Evolutionary conservation across 2,888 invertebrate genomes (phyloP), one percentile per base, ranked within the genome.

Genomic region (Lobophora halterata): DNA sequence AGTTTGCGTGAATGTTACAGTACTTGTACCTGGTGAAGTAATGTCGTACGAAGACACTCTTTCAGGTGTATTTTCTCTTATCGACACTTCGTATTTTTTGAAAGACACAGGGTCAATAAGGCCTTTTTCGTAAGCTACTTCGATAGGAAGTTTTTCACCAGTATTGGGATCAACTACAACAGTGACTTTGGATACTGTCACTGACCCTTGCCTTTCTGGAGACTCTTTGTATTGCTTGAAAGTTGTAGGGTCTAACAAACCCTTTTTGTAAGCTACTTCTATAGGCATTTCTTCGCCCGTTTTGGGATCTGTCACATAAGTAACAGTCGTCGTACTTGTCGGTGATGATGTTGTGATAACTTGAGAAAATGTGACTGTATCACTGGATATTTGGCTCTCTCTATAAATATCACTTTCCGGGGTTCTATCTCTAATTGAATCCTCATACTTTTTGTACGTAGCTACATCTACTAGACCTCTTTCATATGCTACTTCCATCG

Each of bases 401-500:
- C 62, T 55, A 26, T 52, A 56, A 6, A 52, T 30, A 10, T 65
- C 71, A 31, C 48, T 61, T 30, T 77, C 78, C 2, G 79, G 76
- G 4, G 81, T 67, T 42, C 55, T 72, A 30, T 79, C 79, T 36
- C 78, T 70, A 21, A 79, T 64, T 3, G 88, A 87, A 26, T 86
- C 83, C 52, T 89, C 88, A 46, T 89, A 86, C 55, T 85, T 87
- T 50, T 80, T 79, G 41, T 85, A 88, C 5, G 89, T 89, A 41
- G 86, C 64, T 34, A 80, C 63, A 61, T 90, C 93, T 38, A 96
- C 92, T 41, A 93, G 74, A 3, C 95, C 95, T 44, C 92, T 89
- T 65, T 93, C 91, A 52, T 95, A 90, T 2, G 97, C 97, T 31
- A 94, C 92, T 73, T 95, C 93, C 55, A 95, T 90, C 1, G 94